Conservation (phyloP, 2,888 invertebrate species). For the Alviniconcha strummeri region DNA sequence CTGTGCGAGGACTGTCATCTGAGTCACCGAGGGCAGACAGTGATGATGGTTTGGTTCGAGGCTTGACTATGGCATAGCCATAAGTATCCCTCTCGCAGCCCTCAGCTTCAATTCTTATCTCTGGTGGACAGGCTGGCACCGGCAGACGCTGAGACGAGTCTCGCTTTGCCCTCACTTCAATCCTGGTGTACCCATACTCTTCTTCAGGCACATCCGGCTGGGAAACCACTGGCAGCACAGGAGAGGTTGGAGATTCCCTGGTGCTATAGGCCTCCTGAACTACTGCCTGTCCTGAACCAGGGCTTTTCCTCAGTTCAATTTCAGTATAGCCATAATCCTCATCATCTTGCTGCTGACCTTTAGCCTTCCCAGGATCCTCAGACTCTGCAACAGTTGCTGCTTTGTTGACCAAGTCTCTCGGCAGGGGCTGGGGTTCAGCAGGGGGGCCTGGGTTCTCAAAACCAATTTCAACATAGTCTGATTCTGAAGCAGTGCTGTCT, state of each 20-base stretch:
- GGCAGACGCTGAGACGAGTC: background rate
- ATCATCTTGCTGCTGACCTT: background rate
- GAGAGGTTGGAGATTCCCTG: background rate
- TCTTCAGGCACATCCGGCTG: background rate
- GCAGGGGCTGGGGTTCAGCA: background rate
- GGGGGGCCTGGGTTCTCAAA: background rate
- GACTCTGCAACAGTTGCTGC: background rate
- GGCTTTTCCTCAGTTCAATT: background rate
- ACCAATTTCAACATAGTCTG: conserved; percentile 18
- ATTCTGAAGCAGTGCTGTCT: background rate
- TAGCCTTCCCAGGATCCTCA: background rate
- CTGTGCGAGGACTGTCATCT: background rate
- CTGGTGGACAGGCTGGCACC: background rate
- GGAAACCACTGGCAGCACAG: background rate
- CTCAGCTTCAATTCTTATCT: background rate
- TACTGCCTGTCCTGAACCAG: background rate
- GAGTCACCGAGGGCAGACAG: background rate
- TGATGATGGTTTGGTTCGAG: background rate
- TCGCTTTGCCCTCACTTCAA: background rate
- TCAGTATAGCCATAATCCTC: background rate
- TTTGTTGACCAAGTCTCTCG: background rate
- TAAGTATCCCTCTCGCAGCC: background rate
- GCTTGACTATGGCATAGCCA: conserved; percentile 10
- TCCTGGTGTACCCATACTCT: background rate
- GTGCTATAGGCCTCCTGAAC: background rate